phyloP scores from a whole-genome alignment of 1,140 invertebrate species.

The Papilio glaucus region DNA sequence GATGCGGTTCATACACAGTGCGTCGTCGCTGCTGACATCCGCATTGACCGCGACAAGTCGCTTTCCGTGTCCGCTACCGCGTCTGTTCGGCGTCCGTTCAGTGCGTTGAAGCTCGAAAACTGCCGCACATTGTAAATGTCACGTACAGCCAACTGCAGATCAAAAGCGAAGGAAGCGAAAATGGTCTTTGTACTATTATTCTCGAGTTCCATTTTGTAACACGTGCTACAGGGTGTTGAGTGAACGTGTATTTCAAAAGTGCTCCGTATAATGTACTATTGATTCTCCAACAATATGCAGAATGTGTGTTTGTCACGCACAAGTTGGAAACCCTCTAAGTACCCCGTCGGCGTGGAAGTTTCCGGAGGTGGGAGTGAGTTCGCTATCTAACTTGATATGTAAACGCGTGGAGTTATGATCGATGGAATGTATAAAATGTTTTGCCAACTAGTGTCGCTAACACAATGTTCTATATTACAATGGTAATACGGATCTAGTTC shows the following conservation, averaged over 20 bases:
- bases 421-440: slow-evolving; percentile 23
- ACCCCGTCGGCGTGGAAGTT: slow-evolving; percentile 19
- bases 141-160: slow-evolving; percentile 14
- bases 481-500: too few relatives aligned
- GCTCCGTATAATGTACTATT: slow-evolving; percentile 46
- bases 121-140: neutral
- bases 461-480: neutral
- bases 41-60: too few relatives aligned
- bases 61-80: too few relatives aligned
- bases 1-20: too few relatives aligned
- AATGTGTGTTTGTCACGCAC: slow-evolving; percentile 55
- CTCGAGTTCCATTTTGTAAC: slow-evolving; percentile 7
- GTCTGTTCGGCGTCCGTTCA: too few relatives aligned
- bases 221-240: slow-evolving; percentile 11
- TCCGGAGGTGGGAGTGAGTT: neutral
- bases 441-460: too few relatives aligned
- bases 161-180: slow-evolving; percentile 11
- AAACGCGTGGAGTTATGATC: slow-evolving; percentile 21
- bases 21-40: too few relatives aligned
- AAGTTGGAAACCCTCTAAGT: slow-evolving; percentile 43
- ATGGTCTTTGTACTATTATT: neutral
- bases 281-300: slow-evolving; percentile 56
- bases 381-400: slow-evolving; percentile 26
- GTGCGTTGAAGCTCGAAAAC: too few relatives aligned
- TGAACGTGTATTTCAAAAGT: neutral